Evolutionary conservation across 2,113 vertebrate genomes (phyloP), one percentile per base, ranked within the genome.

Genomic region (Cryptomyrus ogoouensis): DNA sequence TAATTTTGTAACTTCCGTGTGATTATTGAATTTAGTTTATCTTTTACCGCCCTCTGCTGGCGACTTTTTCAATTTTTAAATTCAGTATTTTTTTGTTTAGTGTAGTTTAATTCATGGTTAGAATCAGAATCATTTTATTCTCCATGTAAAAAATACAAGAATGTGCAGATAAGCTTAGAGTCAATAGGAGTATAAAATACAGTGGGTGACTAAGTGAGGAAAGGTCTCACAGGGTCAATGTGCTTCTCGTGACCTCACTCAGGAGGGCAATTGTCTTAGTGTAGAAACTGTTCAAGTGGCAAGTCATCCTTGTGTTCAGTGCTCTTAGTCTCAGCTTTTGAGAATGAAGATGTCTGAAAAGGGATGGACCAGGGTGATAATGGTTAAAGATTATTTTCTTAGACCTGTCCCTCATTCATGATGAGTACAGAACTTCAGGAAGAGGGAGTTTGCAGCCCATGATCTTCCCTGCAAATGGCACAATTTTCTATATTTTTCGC

Each of bases 41-140:
- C 88, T 70, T 92, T 62, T 91, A 77, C 92, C 92, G 93, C 93
- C 94, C 91, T 93, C 93, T 91, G 56, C 39, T 88, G 93, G 83
- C 10, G 9, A 1, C 3, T 70, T 70, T 31, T 70, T 27, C 13
- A 12, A 80, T 80, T 39, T 19, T 80, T 42, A 42, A 70, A 80
- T 42, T 42, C 13, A 6, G 0, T 42, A 19, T 80, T 77, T 77
- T 77, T 39, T 19, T 4, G n/a, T 39, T 42, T 19, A 17, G 35
- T 15, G 13, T 39, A 15, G 13, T 39, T 80, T 19, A 80, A 80
- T 80, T 77, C 1, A 77, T 5, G 70, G 70, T 77, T 39, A 17
- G 9, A 70, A 70, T 70, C 62, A 70, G 27, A 70, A 70, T 70
- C 62, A 0, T 31, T 70, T 70, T 70, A 70, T 31, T 70, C 9